These are phyloP conservation scores for Linurgus olivaceus DNA, from an alignment of 2,797 vertebrate species.

Conservation along the genomic window DNA sequence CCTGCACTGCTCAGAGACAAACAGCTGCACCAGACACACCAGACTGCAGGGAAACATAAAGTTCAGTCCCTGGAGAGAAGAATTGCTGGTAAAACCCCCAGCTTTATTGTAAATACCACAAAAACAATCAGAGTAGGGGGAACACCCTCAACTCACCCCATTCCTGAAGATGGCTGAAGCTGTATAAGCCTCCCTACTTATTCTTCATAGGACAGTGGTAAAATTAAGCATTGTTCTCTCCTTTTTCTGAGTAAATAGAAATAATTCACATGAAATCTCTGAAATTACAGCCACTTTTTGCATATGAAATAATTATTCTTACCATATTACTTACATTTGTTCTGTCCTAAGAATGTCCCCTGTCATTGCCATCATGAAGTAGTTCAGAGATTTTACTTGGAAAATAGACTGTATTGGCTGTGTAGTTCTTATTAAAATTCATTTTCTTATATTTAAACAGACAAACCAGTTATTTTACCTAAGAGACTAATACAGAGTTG, in stretches of 20 bases:
- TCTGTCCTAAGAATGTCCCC: not conserved
- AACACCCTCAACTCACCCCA: fast-evolving
- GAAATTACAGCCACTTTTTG: not conserved
- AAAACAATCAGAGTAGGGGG: not conserved
- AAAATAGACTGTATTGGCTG: not conserved
- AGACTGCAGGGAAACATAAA: not conserved
- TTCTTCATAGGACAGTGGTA: not conserved
- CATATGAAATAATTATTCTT: not conserved
- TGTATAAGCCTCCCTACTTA: not conserved
- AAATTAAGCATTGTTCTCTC: not conserved
- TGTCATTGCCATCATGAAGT: not conserved
- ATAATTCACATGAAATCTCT: not conserved
- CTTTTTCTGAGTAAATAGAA: not conserved
- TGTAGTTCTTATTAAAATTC: not conserved
- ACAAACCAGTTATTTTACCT: not conserved
- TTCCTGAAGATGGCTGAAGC: not conserved
- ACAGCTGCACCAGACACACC: not conserved
- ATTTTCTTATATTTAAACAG: not conserved
- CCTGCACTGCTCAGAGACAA: not conserved
- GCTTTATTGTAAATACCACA: not conserved
- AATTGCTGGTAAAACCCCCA: not conserved
- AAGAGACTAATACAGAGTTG: not conserved
- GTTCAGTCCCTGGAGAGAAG: not conserved
- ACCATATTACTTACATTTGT: not conserved
- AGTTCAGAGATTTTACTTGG: not conserved